A percentile compares a stretch with the other conserved stretches of the same genome.
These are phyloP conservation scores for Scaeva pyrastri DNA, from an alignment of 2,888 invertebrate genomes.

Conservation along the genomic window DNA sequence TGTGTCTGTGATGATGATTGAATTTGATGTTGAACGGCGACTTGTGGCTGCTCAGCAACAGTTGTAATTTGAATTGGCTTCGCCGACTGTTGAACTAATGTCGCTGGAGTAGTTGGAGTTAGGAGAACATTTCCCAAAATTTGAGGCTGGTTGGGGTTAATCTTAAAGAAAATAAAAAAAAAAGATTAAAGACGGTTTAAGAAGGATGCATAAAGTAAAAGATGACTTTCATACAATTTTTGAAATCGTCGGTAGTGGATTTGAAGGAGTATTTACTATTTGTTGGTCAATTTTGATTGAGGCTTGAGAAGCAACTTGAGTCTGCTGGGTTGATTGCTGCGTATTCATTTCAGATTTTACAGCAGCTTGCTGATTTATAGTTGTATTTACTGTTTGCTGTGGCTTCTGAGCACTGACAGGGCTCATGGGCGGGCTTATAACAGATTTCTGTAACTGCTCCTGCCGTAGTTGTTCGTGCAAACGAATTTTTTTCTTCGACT, in stretches of 20 bases:
- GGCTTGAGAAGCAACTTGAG: slow-evolving; percentile 26
- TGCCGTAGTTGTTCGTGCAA: slow-evolving; percentile 63
- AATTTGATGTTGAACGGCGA: slow-evolving; percentile 52
- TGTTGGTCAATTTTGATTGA: slow-evolving; percentile 16
- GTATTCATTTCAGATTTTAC: slow-evolving; percentile 17
- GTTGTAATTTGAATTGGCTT: slow-evolving; percentile 59
- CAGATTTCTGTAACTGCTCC: slow-evolving; percentile 64
- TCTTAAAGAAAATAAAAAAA: slow-evolving; percentile 14
- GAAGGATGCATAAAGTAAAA: not conserved
- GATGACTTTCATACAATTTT: slow-evolving; percentile 40
- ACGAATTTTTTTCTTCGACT: slow-evolving; percentile 77
- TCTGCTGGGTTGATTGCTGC: slow-evolving; percentile 37
- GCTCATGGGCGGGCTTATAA: slow-evolving; percentile 10
- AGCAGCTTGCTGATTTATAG: slow-evolving; percentile 13
- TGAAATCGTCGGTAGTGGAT: slow-evolving; percentile 8
- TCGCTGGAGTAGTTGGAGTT: slow-evolving; percentile 33
- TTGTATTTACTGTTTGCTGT: not conserved
- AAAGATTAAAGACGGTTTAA: not conserved
- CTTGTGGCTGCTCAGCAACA: slow-evolving; percentile 58
- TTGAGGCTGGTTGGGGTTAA: slow-evolving; percentile 42
- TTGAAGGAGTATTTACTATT: slow-evolving; percentile 4
- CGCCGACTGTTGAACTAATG: slow-evolving; percentile 50
- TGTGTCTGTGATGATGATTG: slow-evolving; percentile 43
- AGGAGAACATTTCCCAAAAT: slow-evolving; percentile 60
- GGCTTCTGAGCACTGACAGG: not conserved